Evolutionary conservation across 2,888 invertebrate genomes (phyloP), one percentile per base, ranked within the genome.

Genomic region (Phaedon cochleariae): DNA sequence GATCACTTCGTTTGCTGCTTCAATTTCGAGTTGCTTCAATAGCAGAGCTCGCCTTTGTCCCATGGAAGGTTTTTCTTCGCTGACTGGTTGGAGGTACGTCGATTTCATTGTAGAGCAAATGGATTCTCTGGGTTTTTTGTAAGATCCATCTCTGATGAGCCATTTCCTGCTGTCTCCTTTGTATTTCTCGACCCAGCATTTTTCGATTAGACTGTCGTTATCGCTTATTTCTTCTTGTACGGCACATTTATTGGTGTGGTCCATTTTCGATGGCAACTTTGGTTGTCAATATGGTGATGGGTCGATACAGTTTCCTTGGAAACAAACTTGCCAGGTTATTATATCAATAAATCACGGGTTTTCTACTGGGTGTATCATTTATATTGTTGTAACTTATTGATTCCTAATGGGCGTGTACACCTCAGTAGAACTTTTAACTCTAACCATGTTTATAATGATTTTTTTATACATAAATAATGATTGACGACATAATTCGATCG

Each of bases 31-130:
- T 64, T 78, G 71, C 64, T 76, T 69, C 58, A 77, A 63, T 21
- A 80, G 67, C 9, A 71, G 48, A 18, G 69, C 68, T 66, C 74
- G 73, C 62, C 78, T 73, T 53, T 73, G 73, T 3, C 80, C 80
- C 76, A 61, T 31, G 2, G 34, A 62, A 46, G 55, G 52, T 41
- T 45, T 41, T 34, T 74, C 72, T 34, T 76, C 69, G 57, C 63
- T 45, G 18, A 61, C 51, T 4, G 79, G 80, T 60, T 70, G 73
- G 3, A 58, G 58, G 70, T 76, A 82, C 29, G 75, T 70, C 12
- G 70, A 74, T 67, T 79, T 81, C 80, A 80, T 81, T 12, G 77
- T 77, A n/a, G n/a, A n/a, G n/a, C n/a, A n/a, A n/a, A n/a, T n/a
- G n/a, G n/a, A n/a, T n/a, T n/a, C n/a, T n/a, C n/a, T n/a, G n/a